Conservation (phyloP, 2,113 vertebrate species). For the Octodon degus region DNA sequence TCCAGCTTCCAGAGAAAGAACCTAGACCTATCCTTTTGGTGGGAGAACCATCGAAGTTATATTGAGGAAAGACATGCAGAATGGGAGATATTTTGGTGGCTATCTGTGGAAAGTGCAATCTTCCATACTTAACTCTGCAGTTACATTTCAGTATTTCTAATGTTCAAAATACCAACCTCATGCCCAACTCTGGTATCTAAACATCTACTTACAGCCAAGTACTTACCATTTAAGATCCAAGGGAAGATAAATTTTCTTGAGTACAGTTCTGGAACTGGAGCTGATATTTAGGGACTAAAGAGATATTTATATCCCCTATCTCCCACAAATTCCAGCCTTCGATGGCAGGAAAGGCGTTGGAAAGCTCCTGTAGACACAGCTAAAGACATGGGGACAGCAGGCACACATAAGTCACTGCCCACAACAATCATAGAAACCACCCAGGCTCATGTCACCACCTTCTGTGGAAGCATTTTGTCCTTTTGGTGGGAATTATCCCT, state of each 20-base stretch:
- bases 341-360: neutral
- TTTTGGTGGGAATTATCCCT: neutral
- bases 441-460: neutral
- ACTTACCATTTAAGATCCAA: neutral
- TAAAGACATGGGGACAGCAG: neutral
- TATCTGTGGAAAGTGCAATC: neutral
- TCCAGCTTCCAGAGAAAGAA: neutral
- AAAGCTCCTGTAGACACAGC: neutral
- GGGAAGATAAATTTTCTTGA: neutral
- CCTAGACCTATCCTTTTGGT: neutral
- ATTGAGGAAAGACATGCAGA: neutral
- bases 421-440: neutral
- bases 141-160: neutral
- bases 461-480: neutral
- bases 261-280: neutral
- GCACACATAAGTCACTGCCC: neutral
- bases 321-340: neutral
- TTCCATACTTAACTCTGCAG: neutral
- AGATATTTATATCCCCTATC: neutral
- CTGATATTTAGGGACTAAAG: neutral
- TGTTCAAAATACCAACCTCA: neutral
- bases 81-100: neutral
- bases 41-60: neutral
- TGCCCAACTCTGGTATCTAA: neutral
- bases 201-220: neutral